phyloP scores from a whole-genome alignment of 2,113 vertebrate species.

The Lamprotornis superbus region DNA sequence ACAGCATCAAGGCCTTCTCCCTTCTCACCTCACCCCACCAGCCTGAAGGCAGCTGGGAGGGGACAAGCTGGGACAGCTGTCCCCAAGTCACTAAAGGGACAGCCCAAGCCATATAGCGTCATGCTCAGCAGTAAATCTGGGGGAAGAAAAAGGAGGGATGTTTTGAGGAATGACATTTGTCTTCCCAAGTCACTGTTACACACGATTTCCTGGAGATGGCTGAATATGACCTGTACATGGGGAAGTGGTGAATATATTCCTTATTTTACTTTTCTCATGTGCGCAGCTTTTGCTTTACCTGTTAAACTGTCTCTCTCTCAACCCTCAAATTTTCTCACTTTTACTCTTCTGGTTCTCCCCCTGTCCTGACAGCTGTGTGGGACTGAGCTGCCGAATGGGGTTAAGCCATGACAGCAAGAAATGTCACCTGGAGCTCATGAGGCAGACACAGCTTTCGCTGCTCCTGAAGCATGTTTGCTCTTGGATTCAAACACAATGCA shows the following conservation, averaged over 20 bases:
- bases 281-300: neutral
- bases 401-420: neutral
- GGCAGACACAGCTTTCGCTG: neutral
- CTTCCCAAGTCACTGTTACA: neutral
- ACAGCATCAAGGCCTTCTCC: neutral
- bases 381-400: accelerated
- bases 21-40: neutral
- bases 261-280: neutral
- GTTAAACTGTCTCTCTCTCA: neutral
- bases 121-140: neutral
- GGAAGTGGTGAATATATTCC: neutral
- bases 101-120: accelerated
- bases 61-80: neutral
- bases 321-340: neutral
- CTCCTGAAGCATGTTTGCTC: neutral
- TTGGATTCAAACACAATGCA: neutral
- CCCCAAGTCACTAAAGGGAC: neutral
- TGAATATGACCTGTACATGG: neutral
- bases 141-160: neutral
- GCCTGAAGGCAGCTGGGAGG: neutral
- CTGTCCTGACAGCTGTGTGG: neutral
- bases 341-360: neutral
- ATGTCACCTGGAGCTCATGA: constrained; percentile 24
- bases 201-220: neutral
- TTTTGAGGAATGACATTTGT: neutral